Evolutionary conservation across 2,797 vertebrate species (phyloP), one percentile per base, ranked within the genome.

Genomic region (Tympanoctomys barrerae): DNA sequence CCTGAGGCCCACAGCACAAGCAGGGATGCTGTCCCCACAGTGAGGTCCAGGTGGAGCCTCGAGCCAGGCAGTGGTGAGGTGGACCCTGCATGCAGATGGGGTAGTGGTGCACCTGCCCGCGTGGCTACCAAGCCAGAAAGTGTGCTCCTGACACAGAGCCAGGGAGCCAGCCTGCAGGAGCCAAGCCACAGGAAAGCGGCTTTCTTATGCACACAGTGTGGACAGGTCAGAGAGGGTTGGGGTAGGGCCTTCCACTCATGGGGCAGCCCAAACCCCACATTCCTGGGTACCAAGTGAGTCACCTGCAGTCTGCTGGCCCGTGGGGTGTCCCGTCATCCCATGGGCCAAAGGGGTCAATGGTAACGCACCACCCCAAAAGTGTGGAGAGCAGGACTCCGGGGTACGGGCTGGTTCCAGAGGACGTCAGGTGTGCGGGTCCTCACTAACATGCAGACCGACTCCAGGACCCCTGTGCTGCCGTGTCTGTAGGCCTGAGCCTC

Each of bases 191-290:
- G 28, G 31, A 18, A 28, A 49, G 24, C 26, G 7, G 46, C 46
- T 78, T 49, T 52, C 33, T 52, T 24, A 16, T 0, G 16, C 5
- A 8, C 11, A 62, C 28, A 26, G 62, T 61, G 13, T 0, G 3
- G 12, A 68, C 18, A 33, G 64, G 77, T 46, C 2, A 22, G 62
- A 46, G 80, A 36, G 6, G 7, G 28, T 0, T 1, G 70, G 42
- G 42, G 66, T 22, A 8, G 14, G 33, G 16, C 0, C 1, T 1
- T 81, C 61, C 26, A 18, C 12, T n/a, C 6, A 16, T 1, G 12
- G 52, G 11, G 59, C 49, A 31, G 57, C 61, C 79, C 5, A 7
- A 57, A n/a, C 5, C 3, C 52, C 9, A 6, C 73, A 36, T 18
- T 57, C 79, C 86, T 24, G 77, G 89, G 59, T 31, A 16, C 0